Percentiles rank a stretch among this genome's conserved stretches.
These are phyloP conservation scores for Drosophila yooni DNA, from an alignment of 2,888 invertebrate species.

Conservation along the genomic window DNA sequence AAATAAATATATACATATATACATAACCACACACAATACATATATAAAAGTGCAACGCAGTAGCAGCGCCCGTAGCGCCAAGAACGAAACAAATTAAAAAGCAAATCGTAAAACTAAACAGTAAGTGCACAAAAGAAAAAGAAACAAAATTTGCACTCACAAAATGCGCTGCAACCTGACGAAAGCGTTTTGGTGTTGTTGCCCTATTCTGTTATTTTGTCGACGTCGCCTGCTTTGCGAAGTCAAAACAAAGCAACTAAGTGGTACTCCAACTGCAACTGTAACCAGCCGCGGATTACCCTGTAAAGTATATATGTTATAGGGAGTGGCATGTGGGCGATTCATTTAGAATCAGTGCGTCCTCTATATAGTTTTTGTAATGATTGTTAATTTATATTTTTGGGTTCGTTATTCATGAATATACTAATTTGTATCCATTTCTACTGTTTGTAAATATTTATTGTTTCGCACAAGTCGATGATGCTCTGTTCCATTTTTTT, in stretches of 20 bases:
- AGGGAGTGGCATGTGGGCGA: background rate
- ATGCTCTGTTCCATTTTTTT: background rate
- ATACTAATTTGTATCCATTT: background rate
- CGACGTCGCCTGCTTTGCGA: conserved; percentile 21
- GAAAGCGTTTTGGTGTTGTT: conserved; percentile 15
- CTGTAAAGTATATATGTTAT: background rate
- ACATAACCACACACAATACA: background rate
- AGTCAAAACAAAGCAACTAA: conserved; percentile 56
- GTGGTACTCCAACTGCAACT: background rate
- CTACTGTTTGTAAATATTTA: background rate
- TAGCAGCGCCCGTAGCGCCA: background rate
- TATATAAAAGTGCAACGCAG: conserved; percentile 7
- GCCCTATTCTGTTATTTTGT: conserved; percentile 5
- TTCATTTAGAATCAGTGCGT: background rate
- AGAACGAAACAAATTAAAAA: conserved; percentile 4
- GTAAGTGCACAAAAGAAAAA: conserved; percentile 25
- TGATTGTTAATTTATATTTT: background rate
- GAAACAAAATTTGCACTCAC: conserved; percentile 25
- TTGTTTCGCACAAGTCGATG: background rate
- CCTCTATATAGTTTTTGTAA: background rate
- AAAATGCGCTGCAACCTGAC: conserved; percentile 46
- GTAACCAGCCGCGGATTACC: background rate
- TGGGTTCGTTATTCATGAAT: background rate
- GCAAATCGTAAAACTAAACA: conserved; percentile 17
- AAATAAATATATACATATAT: background rate